Evolutionary conservation across 2,113 vertebrate species (phyloP), one percentile per base, ranked within the genome.

Genomic region (Paracanthobrama guichenoti): DNA sequence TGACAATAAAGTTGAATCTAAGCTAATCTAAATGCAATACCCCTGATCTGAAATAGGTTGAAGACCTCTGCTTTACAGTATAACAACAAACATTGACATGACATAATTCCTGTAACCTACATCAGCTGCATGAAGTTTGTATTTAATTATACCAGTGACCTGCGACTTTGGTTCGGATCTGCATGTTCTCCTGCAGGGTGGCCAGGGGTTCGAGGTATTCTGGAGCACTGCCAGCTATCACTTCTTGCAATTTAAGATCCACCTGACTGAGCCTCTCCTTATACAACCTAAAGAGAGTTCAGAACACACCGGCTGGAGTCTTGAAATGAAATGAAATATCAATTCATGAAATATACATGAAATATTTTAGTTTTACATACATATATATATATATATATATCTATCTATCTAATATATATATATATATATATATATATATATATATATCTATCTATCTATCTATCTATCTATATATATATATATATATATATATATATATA

Each of bases 101-200:
- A 46, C 46, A 42, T 31, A 16, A 26, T 26, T 8, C 22, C 39
- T 73, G 22, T 71, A n/a, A 71, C 46, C 39, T 42, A 39, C 7
- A 67, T 20, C 8, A 67, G 28, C 26, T 10, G 2, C 18, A 22
- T 57, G 3, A 57, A 22, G 10, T 11, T 4, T 60, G 22, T 26
- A 13, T 22, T 6, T 18, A 57, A 48, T 48, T 13, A 13, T 48
- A 3, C 46, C 46, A 39, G 6, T 39, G 92, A 99, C 98, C 98
- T 87, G 98, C 98, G 78, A 99, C 98, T 95, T 99, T 99, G 87
- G 97, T 99, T 91, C 98, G 94, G 88, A 99, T 99, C 93, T 99
- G 98, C 98, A 99, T 99, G 92, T 99, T 99, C 94, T 99, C 97
- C 94, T 99, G 98, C 83, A 99, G 94, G 90, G 97, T 96, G 89